phyloP scores from a whole-genome alignment of 2,888 invertebrate genomes.

The Drosophila fulvimacula region DNA sequence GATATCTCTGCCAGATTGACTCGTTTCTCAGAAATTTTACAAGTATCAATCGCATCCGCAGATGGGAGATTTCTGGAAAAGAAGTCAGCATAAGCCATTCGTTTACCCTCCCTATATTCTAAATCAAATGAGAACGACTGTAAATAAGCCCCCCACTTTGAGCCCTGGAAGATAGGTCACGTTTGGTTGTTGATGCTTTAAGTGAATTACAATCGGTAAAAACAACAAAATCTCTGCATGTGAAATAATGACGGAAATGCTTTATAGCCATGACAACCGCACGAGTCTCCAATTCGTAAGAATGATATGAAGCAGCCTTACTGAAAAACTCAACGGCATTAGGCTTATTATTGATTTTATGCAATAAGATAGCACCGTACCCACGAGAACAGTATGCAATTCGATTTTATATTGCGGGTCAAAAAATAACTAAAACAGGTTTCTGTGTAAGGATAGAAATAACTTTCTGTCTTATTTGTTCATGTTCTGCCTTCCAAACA shows the following conservation, averaged over 20 bases:
- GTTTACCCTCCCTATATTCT: neutral
- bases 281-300: neutral
- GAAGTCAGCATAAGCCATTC: too few species aligned
- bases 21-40: too few species aligned
- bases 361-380: neutral
- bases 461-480: too few species aligned
- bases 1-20: too few species aligned
- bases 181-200: neutral
- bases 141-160: neutral
- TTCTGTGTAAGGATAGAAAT: too few species aligned
- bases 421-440: neutral
- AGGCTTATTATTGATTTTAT: neutral
- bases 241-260: neutral
- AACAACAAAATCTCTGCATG: neutral
- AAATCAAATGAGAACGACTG: neutral
- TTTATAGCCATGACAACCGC: conserved; percentile 2
- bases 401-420: neutral
- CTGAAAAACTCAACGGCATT: conserved; percentile 2
- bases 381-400: neutral
- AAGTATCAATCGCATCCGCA: too few species aligned
- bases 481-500: too few species aligned
- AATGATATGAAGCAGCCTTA: neutral
- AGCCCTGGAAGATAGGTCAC: neutral
- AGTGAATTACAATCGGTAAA: neutral
- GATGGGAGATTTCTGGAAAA: too few species aligned